phyloP scores from a whole-genome alignment of 2,888 invertebrate species.

The Tachina fera region DNA sequence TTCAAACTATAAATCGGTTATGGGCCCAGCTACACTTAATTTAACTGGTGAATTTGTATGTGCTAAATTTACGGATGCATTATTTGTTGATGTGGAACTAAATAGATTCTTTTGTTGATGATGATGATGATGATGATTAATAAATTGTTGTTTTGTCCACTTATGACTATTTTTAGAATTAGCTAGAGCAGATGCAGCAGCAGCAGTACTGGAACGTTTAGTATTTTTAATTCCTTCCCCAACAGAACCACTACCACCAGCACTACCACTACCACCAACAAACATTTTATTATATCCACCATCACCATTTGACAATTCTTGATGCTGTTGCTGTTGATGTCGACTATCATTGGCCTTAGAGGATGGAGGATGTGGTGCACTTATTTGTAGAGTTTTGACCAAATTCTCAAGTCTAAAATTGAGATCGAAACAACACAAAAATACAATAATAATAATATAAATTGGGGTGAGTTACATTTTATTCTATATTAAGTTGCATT shows the following conservation, averaged over 20 bases:
- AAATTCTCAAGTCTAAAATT: conserved; percentile 82
- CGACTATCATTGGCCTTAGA: conserved; percentile 48
- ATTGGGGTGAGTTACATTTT: conserved; percentile 34
- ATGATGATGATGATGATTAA: conserved; percentile 54
- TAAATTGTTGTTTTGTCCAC: conserved; percentile 59
- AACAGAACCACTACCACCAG: conserved; percentile 66
- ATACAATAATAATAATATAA: conserved; percentile 54
- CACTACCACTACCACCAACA: conserved; percentile 54
- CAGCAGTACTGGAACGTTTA: conserved; percentile 61
- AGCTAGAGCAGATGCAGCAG: conserved; percentile 38
- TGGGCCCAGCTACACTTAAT: conserved; percentile 81
- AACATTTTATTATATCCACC: conserved; percentile 71
- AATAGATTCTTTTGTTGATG: conserved; percentile 58
- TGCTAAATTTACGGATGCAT: conserved; percentile 54
- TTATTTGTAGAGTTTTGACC: conserved; percentile 81
- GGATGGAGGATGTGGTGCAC: conserved; percentile 74
- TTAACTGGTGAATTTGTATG: conserved; percentile 75
- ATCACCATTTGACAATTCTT: conserved; percentile 72
- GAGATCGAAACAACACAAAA: conserved; percentile 74
- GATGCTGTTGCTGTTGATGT: conserved; percentile 68
- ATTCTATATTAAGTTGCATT: conserved; percentile 18
- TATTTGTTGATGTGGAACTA: conserved; percentile 37
- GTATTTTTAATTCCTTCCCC: conserved; percentile 72
- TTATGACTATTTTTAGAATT: conserved; percentile 57
- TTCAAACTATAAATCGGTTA: conserved; percentile 83